Evolutionary conservation across 1,140 invertebrate species (phyloP).

Genomic region (Pogonus chalceus): DNA sequence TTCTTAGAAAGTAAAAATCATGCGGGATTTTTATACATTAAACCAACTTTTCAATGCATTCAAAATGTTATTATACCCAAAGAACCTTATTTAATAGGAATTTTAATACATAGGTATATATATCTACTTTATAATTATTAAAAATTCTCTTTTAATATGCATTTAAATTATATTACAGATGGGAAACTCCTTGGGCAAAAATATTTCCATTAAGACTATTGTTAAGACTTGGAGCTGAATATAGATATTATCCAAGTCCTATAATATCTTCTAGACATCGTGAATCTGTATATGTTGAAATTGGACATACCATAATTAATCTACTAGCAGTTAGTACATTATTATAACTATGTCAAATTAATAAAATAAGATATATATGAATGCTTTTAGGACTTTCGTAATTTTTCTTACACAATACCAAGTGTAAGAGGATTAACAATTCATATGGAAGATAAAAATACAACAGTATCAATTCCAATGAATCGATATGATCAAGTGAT

Average conservation of each 20-base stretch:
- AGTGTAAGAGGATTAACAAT: conserved; percentile 67
- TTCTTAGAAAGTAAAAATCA: conserved; percentile 73
- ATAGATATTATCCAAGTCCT: conserved; percentile 80
- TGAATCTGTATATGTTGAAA: conserved; percentile 76
- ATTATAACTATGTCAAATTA: not conserved
- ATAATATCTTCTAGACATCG: conserved; percentile 69
- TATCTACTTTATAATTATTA: not conserved
- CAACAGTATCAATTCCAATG: conserved; percentile 65
- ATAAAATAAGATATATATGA: conserved; percentile 12
- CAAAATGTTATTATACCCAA: conserved; percentile 65
- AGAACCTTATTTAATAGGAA: conserved; percentile 67
- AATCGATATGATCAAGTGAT: conserved; percentile 77
- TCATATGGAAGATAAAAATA: conserved; percentile 77
- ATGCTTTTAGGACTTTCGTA: conserved; percentile 62
- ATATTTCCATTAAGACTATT: conserved; percentile 70
- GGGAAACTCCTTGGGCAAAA: conserved; percentile 81
- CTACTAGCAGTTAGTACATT: conserved; percentile 54
- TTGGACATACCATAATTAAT: conserved; percentile 86
- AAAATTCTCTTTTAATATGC: conserved; percentile 7
- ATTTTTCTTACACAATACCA: conserved; percentile 75
- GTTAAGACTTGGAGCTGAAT: conserved; percentile 74
- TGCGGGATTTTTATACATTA: conserved; percentile 74
- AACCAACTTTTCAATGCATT: conserved; percentile 74
- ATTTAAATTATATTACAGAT: conserved; percentile 35
- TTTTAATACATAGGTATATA: conserved; percentile 65